These are phyloP conservation scores for Erebia ligea DNA, from an alignment of 2,888 invertebrate genomes.

Conservation along the genomic window DNA sequence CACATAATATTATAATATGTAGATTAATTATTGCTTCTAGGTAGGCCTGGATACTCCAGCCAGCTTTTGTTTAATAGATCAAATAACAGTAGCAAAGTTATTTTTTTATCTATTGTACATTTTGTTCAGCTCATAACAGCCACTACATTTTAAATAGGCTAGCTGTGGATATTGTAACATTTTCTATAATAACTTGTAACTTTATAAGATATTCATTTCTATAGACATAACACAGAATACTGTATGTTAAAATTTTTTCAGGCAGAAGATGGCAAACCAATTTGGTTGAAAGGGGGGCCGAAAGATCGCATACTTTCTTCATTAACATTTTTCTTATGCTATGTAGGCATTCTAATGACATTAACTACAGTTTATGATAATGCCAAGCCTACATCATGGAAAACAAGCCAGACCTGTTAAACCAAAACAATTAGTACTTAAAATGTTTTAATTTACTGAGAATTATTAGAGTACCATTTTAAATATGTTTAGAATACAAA, in stretches of 20 bases:
- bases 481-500: too few relatives aligned
- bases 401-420: constrained; percentile 23
- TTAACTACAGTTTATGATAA: constrained; percentile 44
- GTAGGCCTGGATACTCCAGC: too few relatives aligned
- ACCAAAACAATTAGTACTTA: not conserved
- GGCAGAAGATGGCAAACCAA: constrained; percentile 58
- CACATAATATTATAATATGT: too few relatives aligned
- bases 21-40: too few relatives aligned
- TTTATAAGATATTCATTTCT: too few relatives aligned
- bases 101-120: too few relatives aligned
- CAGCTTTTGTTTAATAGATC: too few relatives aligned
- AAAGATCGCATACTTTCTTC: constrained; percentile 55
- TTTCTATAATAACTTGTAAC: too few relatives aligned
- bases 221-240: too few relatives aligned
- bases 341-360: constrained; percentile 44
- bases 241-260: constrained; percentile 39
- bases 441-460: not conserved
- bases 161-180: too few relatives aligned
- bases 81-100: not conserved
- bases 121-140: too few relatives aligned
- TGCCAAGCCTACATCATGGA: constrained; percentile 54
- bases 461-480: constrained; percentile 1
- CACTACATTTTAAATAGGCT: too few relatives aligned
- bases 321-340: constrained; percentile 45
- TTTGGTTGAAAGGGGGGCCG: constrained; percentile 62